phyloP scores from a whole-genome alignment of 2,888 invertebrate genomes.

The Dryobota labecula region DNA sequence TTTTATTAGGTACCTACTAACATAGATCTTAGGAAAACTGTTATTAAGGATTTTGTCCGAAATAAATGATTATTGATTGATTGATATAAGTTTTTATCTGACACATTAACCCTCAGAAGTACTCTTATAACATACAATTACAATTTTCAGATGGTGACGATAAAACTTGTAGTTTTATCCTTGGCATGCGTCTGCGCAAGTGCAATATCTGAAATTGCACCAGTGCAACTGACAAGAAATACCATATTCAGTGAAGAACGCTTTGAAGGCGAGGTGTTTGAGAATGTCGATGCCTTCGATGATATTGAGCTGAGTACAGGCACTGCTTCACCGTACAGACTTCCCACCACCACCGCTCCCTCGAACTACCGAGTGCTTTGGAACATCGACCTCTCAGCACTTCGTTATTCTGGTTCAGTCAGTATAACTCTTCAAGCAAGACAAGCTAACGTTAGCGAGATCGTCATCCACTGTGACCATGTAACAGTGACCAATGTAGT shows the following conservation, averaged over 20 bases:
- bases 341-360: conserved; percentile 89
- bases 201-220: conserved; percentile 71
- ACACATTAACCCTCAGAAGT: neutral
- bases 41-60: no score
- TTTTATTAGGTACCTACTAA: no score
- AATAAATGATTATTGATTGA: no score
- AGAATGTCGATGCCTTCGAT: conserved; percentile 70
- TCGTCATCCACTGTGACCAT: conserved; percentile 81
- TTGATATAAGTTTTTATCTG: neutral
- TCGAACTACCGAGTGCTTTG: conserved; percentile 87
- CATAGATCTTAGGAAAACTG: no score
- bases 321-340: conserved; percentile 76
- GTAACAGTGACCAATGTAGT: conserved; percentile 77
- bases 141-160: conserved; percentile 81
- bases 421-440: conserved; percentile 79
- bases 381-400: conserved; percentile 69
- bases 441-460: conserved; percentile 73
- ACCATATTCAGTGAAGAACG: conserved; percentile 85
- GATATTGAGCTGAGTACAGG: conserved; percentile 53
- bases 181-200: conserved; percentile 70
- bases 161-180: conserved; percentile 72
- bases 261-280: conserved; percentile 81
- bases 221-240: conserved; percentile 69
- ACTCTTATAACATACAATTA: neutral
- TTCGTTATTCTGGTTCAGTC: conserved; percentile 80